These are phyloP conservation scores for Philaethria dido DNA, from an alignment of 2,888 invertebrate species.

Conservation along the genomic window DNA sequence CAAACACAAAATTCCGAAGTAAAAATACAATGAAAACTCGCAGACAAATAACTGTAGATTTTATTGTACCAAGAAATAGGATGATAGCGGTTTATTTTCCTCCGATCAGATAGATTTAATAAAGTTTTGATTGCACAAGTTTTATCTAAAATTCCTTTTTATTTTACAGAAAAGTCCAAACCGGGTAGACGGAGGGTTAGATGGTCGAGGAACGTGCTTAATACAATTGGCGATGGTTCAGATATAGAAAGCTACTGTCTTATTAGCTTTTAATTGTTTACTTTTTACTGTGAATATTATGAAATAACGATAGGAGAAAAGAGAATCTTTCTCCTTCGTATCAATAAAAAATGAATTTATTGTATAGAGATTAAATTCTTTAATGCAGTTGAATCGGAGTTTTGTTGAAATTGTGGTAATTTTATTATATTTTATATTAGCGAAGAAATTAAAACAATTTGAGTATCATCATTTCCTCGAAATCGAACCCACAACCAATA, in stretches of 20 bases:
- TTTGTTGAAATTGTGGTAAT: too few relatives aligned
- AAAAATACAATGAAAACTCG: conserved; percentile 1
- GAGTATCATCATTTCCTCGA: too few relatives aligned
- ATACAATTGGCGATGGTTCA: not conserved
- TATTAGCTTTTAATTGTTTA: not conserved
- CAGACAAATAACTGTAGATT: conserved; percentile 13
- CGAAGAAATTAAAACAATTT: too few relatives aligned
- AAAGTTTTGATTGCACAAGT: conserved; percentile 20
- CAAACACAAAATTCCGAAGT: not conserved
- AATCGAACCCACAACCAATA: too few relatives aligned
- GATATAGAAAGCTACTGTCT: not conserved
- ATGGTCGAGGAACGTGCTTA: not conserved
- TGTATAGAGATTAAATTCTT: too few relatives aligned
- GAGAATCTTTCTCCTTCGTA: too few relatives aligned
- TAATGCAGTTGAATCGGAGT: too few relatives aligned
- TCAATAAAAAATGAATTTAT: too few relatives aligned
- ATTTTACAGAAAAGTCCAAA: conserved; percentile 2
- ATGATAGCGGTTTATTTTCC: conserved; percentile 2
- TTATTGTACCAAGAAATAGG: conserved; percentile 10
- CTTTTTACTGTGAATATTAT: too few relatives aligned
- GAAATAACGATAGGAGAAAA: too few relatives aligned
- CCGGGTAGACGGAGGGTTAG: not conserved
- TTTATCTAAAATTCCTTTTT: conserved; percentile 9
- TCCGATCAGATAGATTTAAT: conserved; percentile 22
- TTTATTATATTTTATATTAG: too few relatives aligned